Conservation (phyloP, 2,888 invertebrate genomes). For the Agrypnus murinus region DNA sequence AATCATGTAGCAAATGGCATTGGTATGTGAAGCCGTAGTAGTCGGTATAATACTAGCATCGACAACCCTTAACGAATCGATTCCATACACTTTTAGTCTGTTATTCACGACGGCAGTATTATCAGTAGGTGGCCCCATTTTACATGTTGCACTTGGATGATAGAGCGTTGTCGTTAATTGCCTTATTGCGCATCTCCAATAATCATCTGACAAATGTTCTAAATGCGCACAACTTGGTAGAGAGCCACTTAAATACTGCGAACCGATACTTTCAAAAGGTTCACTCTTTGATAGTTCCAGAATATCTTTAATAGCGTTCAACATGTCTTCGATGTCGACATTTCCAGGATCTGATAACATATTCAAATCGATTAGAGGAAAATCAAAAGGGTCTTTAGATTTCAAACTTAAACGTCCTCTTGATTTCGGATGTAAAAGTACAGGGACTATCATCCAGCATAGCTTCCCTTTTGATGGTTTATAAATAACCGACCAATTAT, state of each 20-base stretch:
- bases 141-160: constrained; percentile 54
- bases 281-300: constrained; percentile 70
- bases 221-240: constrained; percentile 43
- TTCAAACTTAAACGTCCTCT: constrained; percentile 72
- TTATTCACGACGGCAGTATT: constrained; percentile 47
- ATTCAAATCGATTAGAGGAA: constrained; percentile 79
- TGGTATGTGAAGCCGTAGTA: constrained; percentile 79
- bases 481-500: constrained; percentile 38
- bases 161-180: constrained; percentile 45
- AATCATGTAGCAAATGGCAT: constrained; percentile 71
- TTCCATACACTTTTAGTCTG: constrained; percentile 75
- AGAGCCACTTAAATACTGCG: constrained; percentile 64
- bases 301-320: constrained; percentile 72
- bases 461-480: constrained; percentile 29
- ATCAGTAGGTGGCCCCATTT: constrained; percentile 50
- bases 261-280: constrained; percentile 73
- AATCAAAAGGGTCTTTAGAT: constrained; percentile 76
- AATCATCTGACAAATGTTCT: constrained; percentile 47
- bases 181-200: constrained; percentile 56
- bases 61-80: constrained; percentile 79
- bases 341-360: constrained; percentile 76
- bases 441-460: constrained; percentile 69
- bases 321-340: constrained; percentile 72
- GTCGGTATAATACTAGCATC: constrained; percentile 82
- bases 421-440: constrained; percentile 73